Evolutionary conservation across 2,113 vertebrate genomes (phyloP).

Genomic region (Prolemur simus): DNA sequence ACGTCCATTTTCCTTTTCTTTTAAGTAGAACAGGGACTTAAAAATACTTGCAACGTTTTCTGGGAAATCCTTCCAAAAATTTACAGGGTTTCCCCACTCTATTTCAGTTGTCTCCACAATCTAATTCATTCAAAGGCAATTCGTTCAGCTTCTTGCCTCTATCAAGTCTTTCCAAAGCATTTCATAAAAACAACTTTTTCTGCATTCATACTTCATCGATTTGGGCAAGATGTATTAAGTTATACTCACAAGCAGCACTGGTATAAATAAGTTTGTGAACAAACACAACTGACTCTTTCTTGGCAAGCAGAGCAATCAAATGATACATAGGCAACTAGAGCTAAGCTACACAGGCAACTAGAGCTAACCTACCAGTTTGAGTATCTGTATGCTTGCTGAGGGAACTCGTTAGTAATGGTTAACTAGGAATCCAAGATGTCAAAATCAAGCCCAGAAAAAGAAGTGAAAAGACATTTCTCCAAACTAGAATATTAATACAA

Average conservation of each 20-base stretch:
- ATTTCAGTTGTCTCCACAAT: not conserved
- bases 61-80: not conserved
- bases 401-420: not conserved
- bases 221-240: conserved; percentile 12
- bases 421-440: not conserved
- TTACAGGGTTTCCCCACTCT: not conserved
- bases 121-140: not conserved
- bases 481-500: not conserved
- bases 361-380: not conserved
- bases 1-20: not conserved
- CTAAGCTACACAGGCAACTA: not conserved
- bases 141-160: not conserved
- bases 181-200: conserved; percentile 27
- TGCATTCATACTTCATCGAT: not conserved
- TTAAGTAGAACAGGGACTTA: not conserved
- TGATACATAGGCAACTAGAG: not conserved
- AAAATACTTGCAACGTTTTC: conserved; percentile 43
- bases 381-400: not conserved
- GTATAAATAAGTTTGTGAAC: conserved; percentile 28
- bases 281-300: conserved; percentile 16
- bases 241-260: not conserved
- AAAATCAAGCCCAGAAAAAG: conserved; percentile 39
- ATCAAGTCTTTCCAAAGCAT: conserved; percentile 30
- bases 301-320: conserved; percentile 38
- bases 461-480: not conserved